phyloP scores from a whole-genome alignment of 2,888 invertebrate genomes.

The Erebia epiphron region DNA sequence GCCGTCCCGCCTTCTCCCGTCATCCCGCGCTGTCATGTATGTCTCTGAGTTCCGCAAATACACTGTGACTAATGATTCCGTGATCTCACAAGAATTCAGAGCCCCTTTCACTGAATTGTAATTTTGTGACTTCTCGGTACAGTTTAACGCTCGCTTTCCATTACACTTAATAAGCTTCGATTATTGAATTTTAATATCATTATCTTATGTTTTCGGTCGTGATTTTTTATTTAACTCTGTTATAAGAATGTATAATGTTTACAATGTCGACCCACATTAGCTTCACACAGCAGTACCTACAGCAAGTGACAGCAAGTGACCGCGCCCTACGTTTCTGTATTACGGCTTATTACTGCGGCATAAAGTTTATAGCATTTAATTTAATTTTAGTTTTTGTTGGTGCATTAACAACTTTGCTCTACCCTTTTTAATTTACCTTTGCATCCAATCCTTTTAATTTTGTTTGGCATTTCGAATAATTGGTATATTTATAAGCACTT shows the following conservation, averaged over 20 bases:
- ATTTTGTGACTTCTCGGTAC: neutral
- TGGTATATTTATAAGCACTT: no score
- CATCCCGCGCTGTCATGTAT: neutral
- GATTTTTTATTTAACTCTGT: neutral
- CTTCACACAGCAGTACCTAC: neutral
- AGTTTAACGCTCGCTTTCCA: neutral
- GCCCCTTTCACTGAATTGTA: neutral
- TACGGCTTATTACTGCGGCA: neutral
- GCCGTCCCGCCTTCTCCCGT: constrained; percentile 14
- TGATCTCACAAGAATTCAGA: constrained; percentile 1
- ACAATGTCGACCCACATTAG: neutral
- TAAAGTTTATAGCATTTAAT: neutral
- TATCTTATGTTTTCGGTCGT: neutral
- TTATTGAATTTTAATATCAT: neutral
- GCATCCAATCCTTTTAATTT: no score
- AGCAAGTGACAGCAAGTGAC: neutral
- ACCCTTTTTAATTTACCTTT: no score
- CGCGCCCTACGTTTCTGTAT: neutral
- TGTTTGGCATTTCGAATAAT: no score
- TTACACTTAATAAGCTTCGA: neutral
- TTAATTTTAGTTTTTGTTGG: neutral
- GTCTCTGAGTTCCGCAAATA: neutral
- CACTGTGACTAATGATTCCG: neutral
- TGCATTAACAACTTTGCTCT: neutral
- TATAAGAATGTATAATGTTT: no score